These are phyloP conservation scores for Rhamphomyia laevipes DNA, from an alignment of 2,888 invertebrate genomes.

Conservation along the genomic window DNA sequence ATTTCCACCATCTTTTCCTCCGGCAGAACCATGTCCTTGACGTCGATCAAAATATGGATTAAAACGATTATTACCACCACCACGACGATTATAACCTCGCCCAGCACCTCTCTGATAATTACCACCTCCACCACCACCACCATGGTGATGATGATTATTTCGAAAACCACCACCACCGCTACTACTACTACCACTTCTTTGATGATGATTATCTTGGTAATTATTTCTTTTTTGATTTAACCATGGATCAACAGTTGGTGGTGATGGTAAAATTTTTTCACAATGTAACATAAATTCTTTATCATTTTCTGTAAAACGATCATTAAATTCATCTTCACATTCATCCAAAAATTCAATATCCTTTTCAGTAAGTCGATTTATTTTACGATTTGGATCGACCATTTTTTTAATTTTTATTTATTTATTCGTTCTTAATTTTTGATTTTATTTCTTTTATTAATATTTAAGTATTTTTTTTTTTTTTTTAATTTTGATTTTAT, in stretches of 20 bases:
- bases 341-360: constrained; percentile 47
- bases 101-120: constrained; percentile 13
- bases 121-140: constrained; percentile 13
- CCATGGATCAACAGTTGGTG: constrained; percentile 52
- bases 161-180: constrained; percentile 18
- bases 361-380: constrained; percentile 42
- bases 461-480: no score
- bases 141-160: constrained; percentile 17
- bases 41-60: no score
- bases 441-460: no score
- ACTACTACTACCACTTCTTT: constrained; percentile 9
- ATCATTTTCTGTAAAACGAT: constrained; percentile 51
- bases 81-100: no score
- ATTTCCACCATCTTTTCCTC: background rate
- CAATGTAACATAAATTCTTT: constrained; percentile 44
- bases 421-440: background rate
- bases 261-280: constrained; percentile 37
- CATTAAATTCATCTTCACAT: constrained; percentile 50
- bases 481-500: no score
- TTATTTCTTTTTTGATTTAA: background rate
- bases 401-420: constrained; percentile 17
- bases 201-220: background rate
- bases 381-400: constrained; percentile 39
- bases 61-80: background rate
- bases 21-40: background rate